phyloP scores from a whole-genome alignment of 2,888 invertebrate genomes.

The Melitaea athalia region DNA sequence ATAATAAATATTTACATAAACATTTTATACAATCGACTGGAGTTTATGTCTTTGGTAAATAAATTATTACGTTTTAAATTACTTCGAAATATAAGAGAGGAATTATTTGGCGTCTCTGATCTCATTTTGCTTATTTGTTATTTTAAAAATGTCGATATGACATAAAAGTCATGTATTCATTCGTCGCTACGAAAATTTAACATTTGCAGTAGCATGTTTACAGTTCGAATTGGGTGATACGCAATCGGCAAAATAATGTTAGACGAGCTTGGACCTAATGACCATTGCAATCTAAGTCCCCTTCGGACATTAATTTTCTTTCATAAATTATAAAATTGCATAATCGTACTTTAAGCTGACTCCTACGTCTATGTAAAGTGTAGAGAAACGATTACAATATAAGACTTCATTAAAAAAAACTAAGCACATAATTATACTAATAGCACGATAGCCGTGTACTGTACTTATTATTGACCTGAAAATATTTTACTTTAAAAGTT shows the following conservation, averaged over 20 bases:
- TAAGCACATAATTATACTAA: background rate
- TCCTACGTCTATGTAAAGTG: background rate
- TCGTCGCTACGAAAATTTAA: constrained; percentile 27
- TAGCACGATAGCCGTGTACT: too few species aligned
- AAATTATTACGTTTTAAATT: constrained; percentile 7
- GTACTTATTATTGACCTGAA: too few species aligned
- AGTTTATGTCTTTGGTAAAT: background rate
- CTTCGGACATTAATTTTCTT: constrained; percentile 29
- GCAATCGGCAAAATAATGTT: constrained; percentile 18
- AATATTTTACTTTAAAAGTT: too few species aligned
- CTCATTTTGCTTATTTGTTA: constrained; percentile 17
- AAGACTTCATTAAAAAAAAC: background rate
- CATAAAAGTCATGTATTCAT: constrained; percentile 19
- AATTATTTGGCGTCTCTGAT: constrained; percentile 15
- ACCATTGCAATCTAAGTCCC: constrained; percentile 26
- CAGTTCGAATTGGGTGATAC: constrained; percentile 23
- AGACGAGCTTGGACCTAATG: constrained; percentile 27
- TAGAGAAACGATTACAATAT: background rate
- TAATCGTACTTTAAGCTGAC: background rate
- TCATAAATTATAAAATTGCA: constrained; percentile 21
- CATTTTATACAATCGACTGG: background rate
- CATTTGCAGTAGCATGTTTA: constrained; percentile 17
- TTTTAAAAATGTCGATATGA: constrained; percentile 19
- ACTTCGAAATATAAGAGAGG: constrained; percentile 10
- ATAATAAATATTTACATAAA: background rate